These are phyloP conservation scores for Cheumatopsyche charites DNA, from an alignment of 1,140 invertebrate genomes.

Conservation along the genomic window DNA sequence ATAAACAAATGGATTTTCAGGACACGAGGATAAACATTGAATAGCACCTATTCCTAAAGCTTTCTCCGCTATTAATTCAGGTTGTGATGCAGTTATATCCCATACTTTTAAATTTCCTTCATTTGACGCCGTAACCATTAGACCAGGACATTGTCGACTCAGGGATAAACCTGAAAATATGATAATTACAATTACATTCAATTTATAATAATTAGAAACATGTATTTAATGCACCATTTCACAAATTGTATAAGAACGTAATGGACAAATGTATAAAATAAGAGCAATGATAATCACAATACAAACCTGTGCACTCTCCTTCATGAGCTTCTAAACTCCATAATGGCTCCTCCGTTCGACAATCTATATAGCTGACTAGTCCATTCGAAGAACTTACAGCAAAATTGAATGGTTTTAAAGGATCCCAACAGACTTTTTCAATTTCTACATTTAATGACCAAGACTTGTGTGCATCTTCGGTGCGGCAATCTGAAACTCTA, in stretches of 20 bases:
- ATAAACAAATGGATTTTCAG: constrained; percentile 81
- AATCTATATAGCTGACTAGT: constrained; percentile 79
- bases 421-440: constrained; percentile 88
- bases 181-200: too few species aligned
- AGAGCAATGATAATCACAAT: constrained; percentile 26
- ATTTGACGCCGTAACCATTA: constrained; percentile 72
- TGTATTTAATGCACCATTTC: too few species aligned
- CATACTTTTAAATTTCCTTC: constrained; percentile 81
- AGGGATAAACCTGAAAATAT: constrained; percentile 67
- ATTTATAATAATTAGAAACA: too few species aligned
- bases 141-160: constrained; percentile 70
- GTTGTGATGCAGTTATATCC: constrained; percentile 62
- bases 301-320: constrained; percentile 77
- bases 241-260: background rate
- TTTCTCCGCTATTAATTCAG: constrained; percentile 57
- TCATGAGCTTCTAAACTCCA: constrained; percentile 81
- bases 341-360: constrained; percentile 71
- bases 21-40: constrained; percentile 75
- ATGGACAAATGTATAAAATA: background rate
- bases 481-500: constrained; percentile 80
- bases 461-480: constrained; percentile 66
- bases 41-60: constrained; percentile 72
- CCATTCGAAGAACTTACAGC: constrained; percentile 83
- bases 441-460: constrained; percentile 82
- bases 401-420: constrained; percentile 72